phyloP scores from a whole-genome alignment of 2,888 invertebrate species.

The Drosophila sordidula region DNA sequence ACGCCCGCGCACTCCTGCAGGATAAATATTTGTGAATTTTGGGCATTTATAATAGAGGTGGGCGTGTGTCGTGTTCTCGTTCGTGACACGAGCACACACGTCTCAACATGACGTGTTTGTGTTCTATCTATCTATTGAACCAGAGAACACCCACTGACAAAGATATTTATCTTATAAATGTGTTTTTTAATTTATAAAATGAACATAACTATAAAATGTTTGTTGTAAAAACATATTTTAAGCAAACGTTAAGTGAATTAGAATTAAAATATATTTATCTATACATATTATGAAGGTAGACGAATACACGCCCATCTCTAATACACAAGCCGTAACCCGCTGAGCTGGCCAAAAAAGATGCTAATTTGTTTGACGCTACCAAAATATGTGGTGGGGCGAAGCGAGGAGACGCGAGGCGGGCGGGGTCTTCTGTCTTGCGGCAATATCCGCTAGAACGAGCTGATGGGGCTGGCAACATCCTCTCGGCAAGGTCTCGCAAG shows the following conservation, averaged over 20 bases:
- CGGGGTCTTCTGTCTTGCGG: conserved; percentile 7
- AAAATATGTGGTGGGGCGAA: conserved; percentile 5
- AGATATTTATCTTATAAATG: too few species aligned
- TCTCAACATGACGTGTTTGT: too few species aligned
- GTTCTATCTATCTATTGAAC: too few species aligned
- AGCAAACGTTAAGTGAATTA: too few species aligned
- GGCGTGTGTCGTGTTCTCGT: neutral
- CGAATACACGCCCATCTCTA: too few species aligned
- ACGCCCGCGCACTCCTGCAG: conserved; percentile 33
- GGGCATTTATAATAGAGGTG: neutral
- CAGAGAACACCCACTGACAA: too few species aligned
- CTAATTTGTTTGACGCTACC: conserved; percentile 21
- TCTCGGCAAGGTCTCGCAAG: conserved; percentile 46
- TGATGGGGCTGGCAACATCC: conserved; percentile 55
- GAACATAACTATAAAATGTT: too few species aligned
- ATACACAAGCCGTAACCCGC: neutral
- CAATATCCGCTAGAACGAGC: conserved; percentile 56
- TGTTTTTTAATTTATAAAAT: too few species aligned
- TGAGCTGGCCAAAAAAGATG: conserved; percentile 8
- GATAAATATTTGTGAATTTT: conserved; percentile 2
- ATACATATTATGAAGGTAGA: too few species aligned
- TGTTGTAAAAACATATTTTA: too few species aligned
- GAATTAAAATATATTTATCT: too few species aligned
- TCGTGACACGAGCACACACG: neutral
- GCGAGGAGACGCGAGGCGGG: neutral